Evolutionary conservation across 1,140 invertebrate species (phyloP), one percentile per base, ranked within the genome.

Genomic region (Drosophila mayri): DNA sequence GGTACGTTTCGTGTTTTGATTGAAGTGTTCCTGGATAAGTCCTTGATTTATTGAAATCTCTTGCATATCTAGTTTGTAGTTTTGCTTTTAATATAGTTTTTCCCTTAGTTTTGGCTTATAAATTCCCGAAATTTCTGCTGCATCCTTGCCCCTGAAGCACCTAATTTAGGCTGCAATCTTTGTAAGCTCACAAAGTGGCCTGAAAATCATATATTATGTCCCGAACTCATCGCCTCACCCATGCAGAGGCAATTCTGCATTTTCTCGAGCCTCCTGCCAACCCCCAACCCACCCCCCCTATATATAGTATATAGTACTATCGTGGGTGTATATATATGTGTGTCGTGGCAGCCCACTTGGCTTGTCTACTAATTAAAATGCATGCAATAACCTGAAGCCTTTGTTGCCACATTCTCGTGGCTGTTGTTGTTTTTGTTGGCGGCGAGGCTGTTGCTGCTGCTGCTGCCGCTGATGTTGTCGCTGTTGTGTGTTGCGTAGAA

Each of bases 341-440:
- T 72, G 59, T 59, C 61, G 83, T 79, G 79, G 79, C 83, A 84
- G 46, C 85, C 84, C 84, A 88, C 84, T 88, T 88, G 85, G 84
- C 84, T 90, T 88, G 84, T 90, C 84, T 88, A 88, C 84, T 88
- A 88, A 88, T 88, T 88, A 88, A 88, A 88, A 88, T 88, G 84
- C 84, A 90, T 90, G 84, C 84, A 90, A 88, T 88, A 88, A 88
- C 84, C 84, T 88, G 84, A 88, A 88, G 84, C 85, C 85, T 88
- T 88, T 88, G 85, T 88, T 88, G 85, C 77, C 76, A 66, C 83
- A 87, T 85, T 85, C 77, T 80, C 76, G 72, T 52, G 71, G 76
- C 43, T 64, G 43, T 60, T 66, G 41, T 74, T 74, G 70, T 76
- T 79, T 57, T 61, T 79, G 80, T 60, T 76, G 71, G 30, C 38